These are phyloP conservation scores for Melanerpes aurifrons DNA, from an alignment of 2,113 vertebrate genomes.

Conservation along the genomic window DNA sequence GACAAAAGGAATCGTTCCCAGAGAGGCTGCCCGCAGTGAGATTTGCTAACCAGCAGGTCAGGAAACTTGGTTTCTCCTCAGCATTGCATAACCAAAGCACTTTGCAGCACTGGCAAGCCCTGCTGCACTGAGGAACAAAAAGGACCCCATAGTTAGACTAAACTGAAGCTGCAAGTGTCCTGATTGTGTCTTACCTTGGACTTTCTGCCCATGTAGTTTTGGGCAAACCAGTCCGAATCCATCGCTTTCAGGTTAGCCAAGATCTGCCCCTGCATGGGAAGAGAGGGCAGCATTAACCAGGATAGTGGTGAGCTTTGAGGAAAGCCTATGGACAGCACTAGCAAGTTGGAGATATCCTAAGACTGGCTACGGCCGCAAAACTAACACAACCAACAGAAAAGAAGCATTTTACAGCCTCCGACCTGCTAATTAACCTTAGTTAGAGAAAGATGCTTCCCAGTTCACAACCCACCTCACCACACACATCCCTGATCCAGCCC, in stretches of 20 bases:
- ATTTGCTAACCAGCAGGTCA: background rate
- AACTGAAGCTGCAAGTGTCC: background rate
- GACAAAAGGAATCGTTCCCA: rapidly evolving
- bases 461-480: background rate
- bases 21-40: rapidly evolving
- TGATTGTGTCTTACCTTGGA: slow-evolving; percentile 81
- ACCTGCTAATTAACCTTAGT: background rate
- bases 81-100: rapidly evolving
- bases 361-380: background rate
- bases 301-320: rapidly evolving
- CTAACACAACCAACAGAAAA: background rate
- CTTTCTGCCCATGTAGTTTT: slow-evolving; percentile 93
- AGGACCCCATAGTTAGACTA: background rate
- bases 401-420: background rate
- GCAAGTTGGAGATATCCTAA: rapidly evolving
- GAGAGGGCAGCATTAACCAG: background rate
- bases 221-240: slow-evolving; percentile 98
- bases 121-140: rapidly evolving
- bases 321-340: rapidly evolving
- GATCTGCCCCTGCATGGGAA: slow-evolving; percentile 87
- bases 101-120: rapidly evolving
- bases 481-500: too few species aligned
- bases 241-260: slow-evolving; percentile 96
- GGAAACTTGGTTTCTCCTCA: background rate
- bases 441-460: rapidly evolving